Evolutionary conservation across 2,113 vertebrate species (phyloP), one percentile per base, ranked within the genome.

Genomic region (Delphinapterus leucas): DNA sequence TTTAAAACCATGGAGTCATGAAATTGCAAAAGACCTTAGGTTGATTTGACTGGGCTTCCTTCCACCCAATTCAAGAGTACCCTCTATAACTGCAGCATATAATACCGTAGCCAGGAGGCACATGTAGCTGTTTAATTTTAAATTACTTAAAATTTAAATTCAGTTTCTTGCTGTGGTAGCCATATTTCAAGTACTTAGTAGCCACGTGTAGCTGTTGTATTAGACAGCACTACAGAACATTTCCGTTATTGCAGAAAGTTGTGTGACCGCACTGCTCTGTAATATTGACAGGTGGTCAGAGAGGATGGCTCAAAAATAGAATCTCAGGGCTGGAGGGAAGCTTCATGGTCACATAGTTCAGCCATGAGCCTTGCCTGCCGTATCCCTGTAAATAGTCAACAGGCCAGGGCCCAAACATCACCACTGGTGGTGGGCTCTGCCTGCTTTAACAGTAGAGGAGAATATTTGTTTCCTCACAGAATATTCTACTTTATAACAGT

Each of bases 231-330:
- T 91, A 4, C 44, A 58, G 81, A 18, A 70, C 49, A 71, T 80
- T 96, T 97, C 60, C 44, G 11, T 74, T 55, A 36, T 21, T 88
- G 41, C 38, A 77, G 53, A 63, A 81, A 68, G 68, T 90, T 96
- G 31, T 92, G 14, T 92, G 49, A 41, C 71, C 73, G 36, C 41
- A 4, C 47, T 96, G 61, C 58, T 88, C 5, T 94, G 1, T 92
- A 84, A 79, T 6, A 23, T 68, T 84, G 76, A 80, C 63, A 88
- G 38, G 58, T 96, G 63, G 25, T 90, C 79, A 95, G 92, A 36
- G 33, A 88, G 77, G 33, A 79, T 87, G 25, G 68, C 74, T 96
- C 79, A 95, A 68, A 95, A 96, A 80, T 93, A 80, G 74, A 86
- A 74, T 87, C 58, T 93, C 63, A 58, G 68, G n/a, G 36, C 92